Percentiles rank a stretch among this genome's conserved stretches.
Evolutionary conservation across 2,113 vertebrate genomes (phyloP).

Genomic region (Hystrix cristata): DNA sequence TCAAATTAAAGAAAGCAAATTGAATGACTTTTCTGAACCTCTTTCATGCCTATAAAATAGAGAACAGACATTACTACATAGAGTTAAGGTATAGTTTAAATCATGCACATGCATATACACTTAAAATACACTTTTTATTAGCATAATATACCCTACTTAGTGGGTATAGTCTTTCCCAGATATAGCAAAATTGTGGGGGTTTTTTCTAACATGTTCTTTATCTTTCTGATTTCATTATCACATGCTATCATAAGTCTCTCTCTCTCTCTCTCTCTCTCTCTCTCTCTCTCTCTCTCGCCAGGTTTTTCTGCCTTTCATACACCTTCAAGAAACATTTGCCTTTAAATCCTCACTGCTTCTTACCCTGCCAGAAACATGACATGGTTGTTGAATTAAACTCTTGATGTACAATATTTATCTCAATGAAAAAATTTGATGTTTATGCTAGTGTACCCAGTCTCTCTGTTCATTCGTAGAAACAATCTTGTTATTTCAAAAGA

Average conservation of each 20-base stretch:
- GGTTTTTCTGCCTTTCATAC: background rate
- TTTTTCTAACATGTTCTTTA: background rate
- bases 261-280: too few relatives aligned
- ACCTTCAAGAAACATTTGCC: constrained; percentile 42
- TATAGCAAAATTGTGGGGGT: background rate
- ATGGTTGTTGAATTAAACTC: constrained; percentile 56
- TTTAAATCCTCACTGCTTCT: constrained; percentile 27
- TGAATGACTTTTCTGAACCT: background rate
- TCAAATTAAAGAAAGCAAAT: background rate
- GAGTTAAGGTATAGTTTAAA: background rate
- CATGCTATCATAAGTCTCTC: background rate
- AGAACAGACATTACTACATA: background rate
- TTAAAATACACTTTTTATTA: background rate
- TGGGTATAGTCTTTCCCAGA: background rate
- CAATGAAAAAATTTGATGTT: constrained; percentile 49
- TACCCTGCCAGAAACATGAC: constrained; percentile 34
- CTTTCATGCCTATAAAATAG: background rate
- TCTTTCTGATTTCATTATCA: constrained; percentile 28
- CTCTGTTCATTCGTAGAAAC: constrained; percentile 65
- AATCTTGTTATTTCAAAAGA: constrained; percentile 71
- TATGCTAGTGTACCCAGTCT: constrained; percentile 21
- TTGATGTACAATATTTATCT: constrained; percentile 59
- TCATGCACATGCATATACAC: background rate
- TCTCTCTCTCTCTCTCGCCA: background rate
- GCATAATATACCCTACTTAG: background rate